Percentiles rank a stretch among this genome's conserved stretches.
phyloP scores from a whole-genome alignment of 2,888 invertebrate species.

The Drosophila flavopinicola region DNA sequence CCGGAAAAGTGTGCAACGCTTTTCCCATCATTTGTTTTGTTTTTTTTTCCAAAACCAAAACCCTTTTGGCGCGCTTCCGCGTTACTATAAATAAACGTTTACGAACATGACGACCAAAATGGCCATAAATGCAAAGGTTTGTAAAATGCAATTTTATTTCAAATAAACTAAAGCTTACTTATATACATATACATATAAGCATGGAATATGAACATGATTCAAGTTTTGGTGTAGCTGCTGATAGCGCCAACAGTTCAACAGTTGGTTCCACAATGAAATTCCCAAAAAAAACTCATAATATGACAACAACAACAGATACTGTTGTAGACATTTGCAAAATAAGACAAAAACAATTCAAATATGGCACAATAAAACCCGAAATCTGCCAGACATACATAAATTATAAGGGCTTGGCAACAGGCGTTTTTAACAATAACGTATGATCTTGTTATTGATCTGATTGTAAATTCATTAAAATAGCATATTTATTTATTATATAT shows the following conservation, averaged over 20 bases:
- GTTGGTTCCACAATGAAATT: constrained; percentile 8
- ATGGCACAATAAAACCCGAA: neutral
- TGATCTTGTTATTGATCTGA: no score
- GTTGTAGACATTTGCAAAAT: neutral
- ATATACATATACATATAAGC: neutral
- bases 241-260: constrained; percentile 23
- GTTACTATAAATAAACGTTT: constrained; percentile 2
- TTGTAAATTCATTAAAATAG: no score
- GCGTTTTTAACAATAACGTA: neutral
- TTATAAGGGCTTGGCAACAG: constrained; percentile 22
- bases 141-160: constrained; percentile 14
- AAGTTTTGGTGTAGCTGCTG: neutral
- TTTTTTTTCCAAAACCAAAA: constrained; percentile 9
- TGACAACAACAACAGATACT: neutral
- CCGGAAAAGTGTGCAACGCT: constrained; percentile 48
- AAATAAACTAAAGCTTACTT: neutral
- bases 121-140: constrained; percentile 82
- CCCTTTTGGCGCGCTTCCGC: constrained; percentile 10
- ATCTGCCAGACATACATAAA: constrained; percentile 3
- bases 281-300: neutral
- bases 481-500: no score
- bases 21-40: constrained; percentile 34
- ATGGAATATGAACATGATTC: neutral
- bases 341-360: neutral
- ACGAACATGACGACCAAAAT: constrained; percentile 80